phyloP scores from a whole-genome alignment of 2,113 vertebrate genomes.

The Vulpes lagopus region DNA sequence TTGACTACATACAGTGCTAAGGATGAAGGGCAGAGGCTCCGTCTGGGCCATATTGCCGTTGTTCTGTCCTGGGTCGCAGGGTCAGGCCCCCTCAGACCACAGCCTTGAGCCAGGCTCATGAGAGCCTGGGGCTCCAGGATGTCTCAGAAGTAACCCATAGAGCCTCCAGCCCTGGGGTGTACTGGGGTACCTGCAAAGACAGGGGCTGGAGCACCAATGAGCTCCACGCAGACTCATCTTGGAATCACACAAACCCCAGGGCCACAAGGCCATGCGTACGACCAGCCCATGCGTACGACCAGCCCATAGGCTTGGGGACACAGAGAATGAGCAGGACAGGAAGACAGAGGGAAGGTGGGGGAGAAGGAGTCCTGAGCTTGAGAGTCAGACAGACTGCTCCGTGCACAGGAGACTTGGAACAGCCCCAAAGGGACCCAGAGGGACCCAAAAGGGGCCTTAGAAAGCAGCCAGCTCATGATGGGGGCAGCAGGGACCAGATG shows the following conservation, averaged over 20 bases:
- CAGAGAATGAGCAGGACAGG: neutral
- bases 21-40: neutral
- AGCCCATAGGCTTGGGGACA: neutral
- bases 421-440: neutral
- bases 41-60: too few species aligned
- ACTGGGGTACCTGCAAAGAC: neutral
- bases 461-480: neutral
- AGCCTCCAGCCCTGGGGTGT: neutral
- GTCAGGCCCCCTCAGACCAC: neutral
- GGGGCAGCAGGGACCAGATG: neutral
- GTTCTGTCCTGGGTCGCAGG: neutral
- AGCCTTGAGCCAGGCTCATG: neutral
- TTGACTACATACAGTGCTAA: neutral
- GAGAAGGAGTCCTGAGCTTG: neutral
- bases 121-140: neutral
- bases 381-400: rapidly evolving
- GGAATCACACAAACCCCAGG: too few species aligned
- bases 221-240: neutral
- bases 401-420: rapidly evolving
- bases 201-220: neutral
- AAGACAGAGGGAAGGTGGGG: too few species aligned
- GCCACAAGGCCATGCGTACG: neutral
- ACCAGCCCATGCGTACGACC: neutral
- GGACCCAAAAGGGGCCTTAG: neutral
- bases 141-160: neutral